Conservation (phyloP, 2,113 vertebrate species). For the Oryzias melastigma region DNA sequence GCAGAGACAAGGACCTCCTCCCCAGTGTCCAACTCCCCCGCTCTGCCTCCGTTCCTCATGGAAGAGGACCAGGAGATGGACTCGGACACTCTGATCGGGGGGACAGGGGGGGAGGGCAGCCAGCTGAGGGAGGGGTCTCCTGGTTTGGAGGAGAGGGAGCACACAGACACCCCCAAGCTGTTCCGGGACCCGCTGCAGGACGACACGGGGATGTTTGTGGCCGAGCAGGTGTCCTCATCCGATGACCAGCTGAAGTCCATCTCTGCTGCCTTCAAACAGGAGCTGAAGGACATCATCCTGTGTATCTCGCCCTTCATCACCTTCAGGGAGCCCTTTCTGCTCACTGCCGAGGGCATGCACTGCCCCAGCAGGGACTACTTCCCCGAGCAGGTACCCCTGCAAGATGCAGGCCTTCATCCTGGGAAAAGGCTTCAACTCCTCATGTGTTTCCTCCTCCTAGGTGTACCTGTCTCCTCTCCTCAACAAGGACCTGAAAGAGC, state of each 20-base stretch:
- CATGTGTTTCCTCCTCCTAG: constrained; percentile 10
- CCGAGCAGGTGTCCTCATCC: constrained; percentile 86
- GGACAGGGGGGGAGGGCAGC: constrained; percentile 35
- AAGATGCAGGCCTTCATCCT: too few relatives aligned
- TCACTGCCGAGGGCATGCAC: constrained; percentile 85
- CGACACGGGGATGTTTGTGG: constrained; percentile 89
- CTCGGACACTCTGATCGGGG: constrained; percentile 31
- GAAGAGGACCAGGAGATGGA: constrained; percentile 69
- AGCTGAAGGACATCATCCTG: constrained; percentile 94
- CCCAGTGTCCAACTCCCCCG: constrained; percentile 36
- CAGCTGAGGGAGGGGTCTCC: constrained; percentile 39
- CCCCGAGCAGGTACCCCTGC: constrained; percentile 80
- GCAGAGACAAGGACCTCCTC: constrained; percentile 53
- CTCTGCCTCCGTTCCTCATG: constrained; percentile 72
- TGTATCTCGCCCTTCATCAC: constrained; percentile 92
- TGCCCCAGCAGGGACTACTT: constrained; percentile 96
- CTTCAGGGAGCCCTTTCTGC: constrained; percentile 90
- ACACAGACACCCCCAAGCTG: constrained; percentile 78
- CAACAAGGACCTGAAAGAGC: constrained; percentile 90
- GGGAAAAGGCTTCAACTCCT: background rate
- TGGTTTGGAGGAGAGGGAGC: constrained; percentile 64
- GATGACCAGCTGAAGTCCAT: constrained; percentile 91
- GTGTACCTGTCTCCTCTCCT: constrained; percentile 93
- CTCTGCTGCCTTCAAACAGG: constrained; percentile 89
- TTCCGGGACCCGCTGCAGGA: constrained; percentile 96